Base-by-base conservation (phyloP, 2,888 invertebrate genomes). In the Cosmorhoe ocellata region DNA sequence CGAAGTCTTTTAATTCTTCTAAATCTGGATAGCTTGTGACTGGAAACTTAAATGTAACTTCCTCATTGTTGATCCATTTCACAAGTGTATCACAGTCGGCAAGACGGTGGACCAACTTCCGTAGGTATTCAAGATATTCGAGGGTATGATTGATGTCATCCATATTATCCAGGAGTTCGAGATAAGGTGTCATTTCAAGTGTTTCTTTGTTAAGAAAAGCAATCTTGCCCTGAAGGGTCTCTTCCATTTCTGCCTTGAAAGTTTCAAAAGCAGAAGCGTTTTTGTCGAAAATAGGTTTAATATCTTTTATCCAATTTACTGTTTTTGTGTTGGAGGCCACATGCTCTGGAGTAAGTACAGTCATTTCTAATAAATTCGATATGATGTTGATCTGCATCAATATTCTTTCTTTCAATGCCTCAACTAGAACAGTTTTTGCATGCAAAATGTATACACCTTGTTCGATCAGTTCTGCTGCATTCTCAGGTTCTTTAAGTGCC, bases 1-100 rank as follows among this genome's bases (percentile, higher is more conserved):
- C 89, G 64, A 92, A 93, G 11, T 92, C 91, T 69, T 95, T 95
- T 30, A 98, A 86, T 65, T 97, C 95, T 57, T 94, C 94, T 42
- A 98, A 92, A 48, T 95, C 95, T 0, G 94, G 93, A 84, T 96
- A 98, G 10, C 84, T 81, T 0, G 95, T 93, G 39, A 93, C 76
- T 1, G 95, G 95, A 72, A 96, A 95, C 72, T 97, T 96, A 69
- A 98, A 95, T 8, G 97, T 92, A 3, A 88, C 84, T 85, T 98
- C 98, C 88, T 98, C 98, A 63, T 94, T 93, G 81, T 98, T 97
- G 41, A 98, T 97, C 97, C 97, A 97, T 3, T 85, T 79, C 11
- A 96, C 94, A 61, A 95, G 92, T 61, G 94, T 93, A 65, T 95
- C 94, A 67, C 96, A 94, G 12, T 93, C 93, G 51, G 93, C 92